Evolutionary conservation across 2,888 invertebrate species (phyloP).

Genomic region (Orthosia gothica): DNA sequence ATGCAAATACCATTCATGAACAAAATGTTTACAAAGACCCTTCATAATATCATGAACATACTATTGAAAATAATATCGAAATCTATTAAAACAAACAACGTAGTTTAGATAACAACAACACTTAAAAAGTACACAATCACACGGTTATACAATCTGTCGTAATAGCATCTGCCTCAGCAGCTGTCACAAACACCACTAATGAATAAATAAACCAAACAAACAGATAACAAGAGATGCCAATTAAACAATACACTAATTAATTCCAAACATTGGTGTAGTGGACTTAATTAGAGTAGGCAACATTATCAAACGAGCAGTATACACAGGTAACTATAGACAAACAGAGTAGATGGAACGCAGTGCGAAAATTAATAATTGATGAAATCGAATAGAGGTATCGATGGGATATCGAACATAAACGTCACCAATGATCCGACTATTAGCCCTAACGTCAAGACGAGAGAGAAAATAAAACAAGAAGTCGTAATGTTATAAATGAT

Average conservation of each 20-base stretch:
- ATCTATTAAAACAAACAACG: conserved; percentile 39
- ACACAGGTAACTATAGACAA: conserved; percentile 70
- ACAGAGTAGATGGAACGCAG: conserved; percentile 76
- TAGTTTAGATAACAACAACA: conserved; percentile 48
- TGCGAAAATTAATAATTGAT: conserved; percentile 76
- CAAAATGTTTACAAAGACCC: conserved; percentile 6
- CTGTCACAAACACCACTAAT: conserved; percentile 90
- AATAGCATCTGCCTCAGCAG: conserved; percentile 79
- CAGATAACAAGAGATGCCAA: conserved; percentile 92
- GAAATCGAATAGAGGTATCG: conserved; percentile 59
- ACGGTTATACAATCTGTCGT: conserved; percentile 71
- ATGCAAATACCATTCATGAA: conserved; percentile 8
- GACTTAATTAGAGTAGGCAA: conserved; percentile 90
- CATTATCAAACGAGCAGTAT: conserved; percentile 81
- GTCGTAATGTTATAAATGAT: conserved; percentile 61
- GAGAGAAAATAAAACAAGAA: conserved; percentile 53
- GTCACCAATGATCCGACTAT: conserved; percentile 18
- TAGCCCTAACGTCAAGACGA: conserved; percentile 35
- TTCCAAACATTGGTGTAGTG: conserved; percentile 91
- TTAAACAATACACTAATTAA: conserved; percentile 92
- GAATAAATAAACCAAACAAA: conserved; percentile 91
- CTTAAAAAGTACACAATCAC: conserved; percentile 48
- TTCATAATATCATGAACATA: not conserved
- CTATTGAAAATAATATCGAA: conserved; percentile 4
- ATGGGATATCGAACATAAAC: conserved; percentile 45